phyloP scores from a whole-genome alignment of 2,888 invertebrate genomes.

The Caenorhabditis plicata region DNA sequence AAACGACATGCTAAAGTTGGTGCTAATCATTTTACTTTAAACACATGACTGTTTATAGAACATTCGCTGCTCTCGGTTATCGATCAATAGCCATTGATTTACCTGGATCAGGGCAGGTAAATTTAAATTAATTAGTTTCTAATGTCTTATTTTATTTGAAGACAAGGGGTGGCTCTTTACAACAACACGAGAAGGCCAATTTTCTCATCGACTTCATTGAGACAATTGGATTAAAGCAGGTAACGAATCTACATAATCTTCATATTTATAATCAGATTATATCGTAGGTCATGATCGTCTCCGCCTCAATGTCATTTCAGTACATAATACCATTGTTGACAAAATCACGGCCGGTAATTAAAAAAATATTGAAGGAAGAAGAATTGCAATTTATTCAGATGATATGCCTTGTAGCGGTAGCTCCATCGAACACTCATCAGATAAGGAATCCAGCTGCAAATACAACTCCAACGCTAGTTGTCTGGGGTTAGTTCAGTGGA shows the following conservation, averaged over 20 bases:
- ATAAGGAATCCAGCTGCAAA: constrained; percentile 28
- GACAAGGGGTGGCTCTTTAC: constrained; percentile 30
- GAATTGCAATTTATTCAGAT: constrained; percentile 8
- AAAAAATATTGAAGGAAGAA: not conserved
- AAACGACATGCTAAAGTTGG: constrained; percentile 31
- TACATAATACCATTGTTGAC: constrained; percentile 44
- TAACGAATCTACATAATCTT: not conserved
- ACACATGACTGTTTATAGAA: constrained; percentile 17
- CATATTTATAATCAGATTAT: not conserved
- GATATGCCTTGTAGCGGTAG: constrained; percentile 43
- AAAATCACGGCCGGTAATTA: constrained; percentile 11
- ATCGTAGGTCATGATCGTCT: constrained; percentile 36
- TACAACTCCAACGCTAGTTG: constrained; percentile 39
- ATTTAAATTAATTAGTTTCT: not conserved
- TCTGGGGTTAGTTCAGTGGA: constrained; percentile 36
- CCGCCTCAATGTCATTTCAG: constrained; percentile 48
- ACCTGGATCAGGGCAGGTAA: constrained; percentile 41
- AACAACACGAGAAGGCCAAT: constrained; percentile 26
- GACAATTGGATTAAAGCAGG: constrained; percentile 38
- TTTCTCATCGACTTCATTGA: constrained; percentile 36
- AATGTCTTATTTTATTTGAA: constrained; percentile 1
- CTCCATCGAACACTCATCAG: constrained; percentile 48
- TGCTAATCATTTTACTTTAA: not conserved
- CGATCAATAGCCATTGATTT: constrained; percentile 46
- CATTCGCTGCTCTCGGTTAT: constrained; percentile 43